Evolutionary conservation across 1,140 invertebrate species (phyloP).

Genomic region (Batillaria attramentaria): DNA sequence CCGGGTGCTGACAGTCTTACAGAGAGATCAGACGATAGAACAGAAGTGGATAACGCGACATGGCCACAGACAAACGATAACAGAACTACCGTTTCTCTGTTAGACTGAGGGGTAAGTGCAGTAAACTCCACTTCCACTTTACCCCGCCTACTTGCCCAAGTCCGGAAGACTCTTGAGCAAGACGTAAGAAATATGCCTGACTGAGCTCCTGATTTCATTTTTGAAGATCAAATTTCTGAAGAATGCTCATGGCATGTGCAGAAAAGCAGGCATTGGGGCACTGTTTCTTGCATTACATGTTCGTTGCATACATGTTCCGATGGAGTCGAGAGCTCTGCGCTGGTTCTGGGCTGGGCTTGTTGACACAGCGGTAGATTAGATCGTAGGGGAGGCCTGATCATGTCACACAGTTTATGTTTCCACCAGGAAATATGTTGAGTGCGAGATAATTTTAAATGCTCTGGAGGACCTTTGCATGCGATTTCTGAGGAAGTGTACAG

Average conservation of each 20-base stretch:
- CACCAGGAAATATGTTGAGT: no score
- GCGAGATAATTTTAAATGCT: no score
- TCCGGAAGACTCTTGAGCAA: slow-evolving; percentile 19
- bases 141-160: slow-evolving; percentile 18
- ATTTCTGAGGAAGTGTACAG: no score
- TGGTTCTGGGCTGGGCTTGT: no score
- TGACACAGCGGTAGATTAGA: no score
- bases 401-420: no score
- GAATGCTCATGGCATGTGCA: background rate
- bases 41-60: slow-evolving; percentile 5
- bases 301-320: background rate
- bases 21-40: background rate
- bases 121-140: background rate
- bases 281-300: background rate
- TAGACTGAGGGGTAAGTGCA: slow-evolving; percentile 15
- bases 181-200: background rate
- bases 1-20: slow-evolving; percentile 12
- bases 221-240: background rate
- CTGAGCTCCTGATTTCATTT: background rate
- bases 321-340: no score
- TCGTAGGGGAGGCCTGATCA: no score
- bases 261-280: background rate
- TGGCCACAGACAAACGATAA: slow-evolving; percentile 30
- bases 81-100: background rate
- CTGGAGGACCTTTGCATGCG: no score